Evolutionary conservation across 2,113 vertebrate genomes (phyloP).

Genomic region (Boleophthalmus pectinirostris): DNA sequence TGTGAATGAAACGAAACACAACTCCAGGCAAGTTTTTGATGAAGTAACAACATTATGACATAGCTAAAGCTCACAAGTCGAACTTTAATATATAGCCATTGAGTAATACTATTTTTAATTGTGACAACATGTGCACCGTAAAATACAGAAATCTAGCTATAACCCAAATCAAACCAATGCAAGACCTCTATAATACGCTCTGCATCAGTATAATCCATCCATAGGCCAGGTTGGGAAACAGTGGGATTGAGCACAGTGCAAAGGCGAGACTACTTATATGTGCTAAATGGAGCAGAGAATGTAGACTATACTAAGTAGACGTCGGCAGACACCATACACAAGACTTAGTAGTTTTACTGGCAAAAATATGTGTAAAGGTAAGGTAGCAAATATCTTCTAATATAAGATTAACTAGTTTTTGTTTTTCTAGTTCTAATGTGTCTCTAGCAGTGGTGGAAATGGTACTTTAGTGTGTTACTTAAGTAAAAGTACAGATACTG

Average conservation of each 20-base stretch:
- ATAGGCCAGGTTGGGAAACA: not conserved
- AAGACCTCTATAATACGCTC: not conserved
- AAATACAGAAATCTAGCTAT: too few relatives aligned
- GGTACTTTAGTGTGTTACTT: too few relatives aligned
- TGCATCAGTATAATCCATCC: not conserved
- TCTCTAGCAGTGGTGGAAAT: constrained; percentile 12
- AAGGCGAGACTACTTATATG: not conserved
- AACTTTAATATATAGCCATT: too few relatives aligned
- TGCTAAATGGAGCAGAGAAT: constrained; percentile 51
- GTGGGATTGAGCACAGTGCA: not conserved
- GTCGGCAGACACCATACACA: constrained; percentile 28
- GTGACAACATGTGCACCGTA: too few relatives aligned
- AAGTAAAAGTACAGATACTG: too few relatives aligned
- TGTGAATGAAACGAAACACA: too few relatives aligned
- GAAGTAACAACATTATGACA: too few relatives aligned
- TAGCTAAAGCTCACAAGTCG: too few relatives aligned
- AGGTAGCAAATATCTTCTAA: not conserved
- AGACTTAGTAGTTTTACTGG: constrained; percentile 24
- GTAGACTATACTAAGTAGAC: constrained; percentile 8
- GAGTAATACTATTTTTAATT: too few relatives aligned
- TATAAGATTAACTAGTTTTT: constrained; percentile 13
- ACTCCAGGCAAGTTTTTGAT: too few relatives aligned
- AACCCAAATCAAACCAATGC: not conserved
- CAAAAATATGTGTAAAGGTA: not conserved
- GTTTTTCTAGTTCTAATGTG: constrained; percentile 22